phyloP scores from a whole-genome alignment of 2,888 invertebrate genomes.

The Halocaridina rubra region DNA sequence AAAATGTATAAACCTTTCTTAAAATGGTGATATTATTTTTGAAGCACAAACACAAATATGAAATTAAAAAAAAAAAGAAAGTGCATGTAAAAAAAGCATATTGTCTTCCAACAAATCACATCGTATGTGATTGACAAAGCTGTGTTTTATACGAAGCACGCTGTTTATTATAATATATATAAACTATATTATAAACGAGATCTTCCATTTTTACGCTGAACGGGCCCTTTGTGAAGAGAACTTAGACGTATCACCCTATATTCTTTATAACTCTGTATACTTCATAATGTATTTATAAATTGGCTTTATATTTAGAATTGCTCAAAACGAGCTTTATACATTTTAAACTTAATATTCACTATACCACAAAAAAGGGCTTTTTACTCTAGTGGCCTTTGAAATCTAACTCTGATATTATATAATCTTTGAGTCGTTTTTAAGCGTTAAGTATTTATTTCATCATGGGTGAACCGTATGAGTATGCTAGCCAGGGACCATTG shows the following conservation, averaged over 20 bases:
- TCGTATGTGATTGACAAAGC: no score
- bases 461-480: slow-evolving; percentile 22
- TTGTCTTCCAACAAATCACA: slow-evolving; percentile 60
- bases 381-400: no score
- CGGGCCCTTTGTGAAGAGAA: slow-evolving; percentile 28
- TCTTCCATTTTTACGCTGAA: slow-evolving; percentile 56
- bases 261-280: not conserved
- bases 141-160: no score
- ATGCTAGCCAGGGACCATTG: slow-evolving; percentile 48
- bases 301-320: not conserved
- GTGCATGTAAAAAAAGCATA: slow-evolving; percentile 56
- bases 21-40: slow-evolving; percentile 55
- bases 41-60: no score
- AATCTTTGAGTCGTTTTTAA: not conserved
- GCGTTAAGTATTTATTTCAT: not conserved
- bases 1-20: no score
- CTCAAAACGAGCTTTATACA: not conserved
- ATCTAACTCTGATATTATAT: no score
- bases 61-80: slow-evolving; percentile 48
- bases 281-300: not conserved
- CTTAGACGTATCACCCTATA: not conserved
- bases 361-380: no score
- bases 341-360: no score
- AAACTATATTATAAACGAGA: slow-evolving; percentile 49
- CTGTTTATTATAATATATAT: no score